These are phyloP conservation scores for Dendrolimus punctatus DNA, from an alignment of 1,140 invertebrate species.

Conservation along the genomic window DNA sequence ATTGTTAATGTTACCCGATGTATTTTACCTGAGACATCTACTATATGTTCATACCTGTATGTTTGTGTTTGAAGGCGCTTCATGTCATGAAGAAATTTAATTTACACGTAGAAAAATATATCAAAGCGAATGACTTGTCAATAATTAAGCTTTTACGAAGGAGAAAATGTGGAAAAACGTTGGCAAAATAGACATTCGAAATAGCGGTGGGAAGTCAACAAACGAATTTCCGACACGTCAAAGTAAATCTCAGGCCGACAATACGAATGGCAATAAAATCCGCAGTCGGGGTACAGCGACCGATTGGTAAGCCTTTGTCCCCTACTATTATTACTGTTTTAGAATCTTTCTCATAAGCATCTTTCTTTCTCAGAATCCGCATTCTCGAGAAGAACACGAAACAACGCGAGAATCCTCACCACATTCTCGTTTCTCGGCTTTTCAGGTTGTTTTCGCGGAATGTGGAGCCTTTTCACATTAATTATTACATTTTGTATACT, in stretches of 20 bases:
- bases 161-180: slow-evolving; percentile 18
- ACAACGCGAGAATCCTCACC: no score
- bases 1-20: slow-evolving; percentile 52
- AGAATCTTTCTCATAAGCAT: background rate
- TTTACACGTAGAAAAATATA: no score
- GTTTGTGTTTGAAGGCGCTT: no score
- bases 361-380: no score
- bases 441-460: no score
- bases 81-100: no score
- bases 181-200: slow-evolving; percentile 30
- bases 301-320: slow-evolving; percentile 46
- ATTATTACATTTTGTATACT: no score
- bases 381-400: no score
- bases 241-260: slow-evolving; percentile 60
- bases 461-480: no score
- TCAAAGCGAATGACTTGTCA: background rate
- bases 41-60: slow-evolving; percentile 14
- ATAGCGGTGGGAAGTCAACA: slow-evolving; percentile 50
- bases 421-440: background rate
- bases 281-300: slow-evolving; percentile 36
- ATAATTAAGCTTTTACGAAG: slow-evolving; percentile 13
- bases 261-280: slow-evolving; percentile 68
- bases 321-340: slow-evolving; percentile 26
- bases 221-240: slow-evolving; percentile 62
- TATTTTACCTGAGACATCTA: slow-evolving; percentile 44